phyloP scores from a whole-genome alignment of 2,797 vertebrate genomes.

The Intellagama lesueurii region DNA sequence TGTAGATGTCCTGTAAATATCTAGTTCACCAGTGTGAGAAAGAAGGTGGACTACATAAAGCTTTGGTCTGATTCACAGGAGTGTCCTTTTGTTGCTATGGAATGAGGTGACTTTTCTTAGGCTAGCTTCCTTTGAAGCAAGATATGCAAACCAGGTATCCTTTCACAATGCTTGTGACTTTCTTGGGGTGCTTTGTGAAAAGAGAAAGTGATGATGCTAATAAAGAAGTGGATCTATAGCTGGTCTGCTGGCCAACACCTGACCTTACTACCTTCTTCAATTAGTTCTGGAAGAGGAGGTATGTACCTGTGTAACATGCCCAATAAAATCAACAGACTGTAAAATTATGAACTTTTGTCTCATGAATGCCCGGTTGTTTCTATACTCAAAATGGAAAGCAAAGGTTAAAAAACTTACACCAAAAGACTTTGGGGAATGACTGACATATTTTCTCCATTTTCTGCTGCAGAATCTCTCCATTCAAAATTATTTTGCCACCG shows the following conservation, averaged over 20 bases:
- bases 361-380: not conserved
- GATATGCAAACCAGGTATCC: not conserved
- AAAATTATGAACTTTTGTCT: not conserved
- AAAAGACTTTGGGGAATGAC: not conserved
- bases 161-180: not conserved
- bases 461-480: not conserved
- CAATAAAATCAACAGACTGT: not conserved
- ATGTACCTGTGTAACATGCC: not conserved
- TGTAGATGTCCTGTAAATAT: not conserved
- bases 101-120: not conserved
- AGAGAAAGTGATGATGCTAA: not conserved
- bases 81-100: not conserved
- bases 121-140: not conserved
- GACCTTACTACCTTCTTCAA: not conserved
- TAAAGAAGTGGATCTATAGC: not conserved
- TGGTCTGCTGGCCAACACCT: no score
- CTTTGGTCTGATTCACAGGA: not conserved
- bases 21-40: not conserved
- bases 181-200: not conserved
- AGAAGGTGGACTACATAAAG: not conserved
- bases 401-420: not conserved
- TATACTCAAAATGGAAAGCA: not conserved
- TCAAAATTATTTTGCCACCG: constrained; percentile 20
- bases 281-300: no score
- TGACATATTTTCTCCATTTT: not conserved